Base-by-base conservation (phyloP, 2,797 vertebrate genomes). In the Chelon labrosus region DNA sequence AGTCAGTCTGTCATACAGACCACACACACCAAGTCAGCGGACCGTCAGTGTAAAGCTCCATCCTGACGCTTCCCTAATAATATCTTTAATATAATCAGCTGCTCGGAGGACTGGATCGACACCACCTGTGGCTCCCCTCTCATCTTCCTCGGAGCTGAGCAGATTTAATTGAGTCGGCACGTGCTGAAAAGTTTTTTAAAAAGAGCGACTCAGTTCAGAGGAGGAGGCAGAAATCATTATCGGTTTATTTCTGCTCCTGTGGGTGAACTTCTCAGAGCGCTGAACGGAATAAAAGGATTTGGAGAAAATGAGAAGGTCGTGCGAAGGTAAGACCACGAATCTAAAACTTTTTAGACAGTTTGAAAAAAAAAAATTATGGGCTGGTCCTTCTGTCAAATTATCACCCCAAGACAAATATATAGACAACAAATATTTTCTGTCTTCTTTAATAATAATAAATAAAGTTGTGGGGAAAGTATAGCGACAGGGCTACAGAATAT, bases 1-100 rank as follows among this genome's bases (percentile, higher is more conserved):
- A 83, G 63, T 91, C 89, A 86, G 81, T 85, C 88, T 91, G 89
- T 92, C 93, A 92, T 77, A 85, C 77, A 80, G 91, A 92, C 88
- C 92, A 90, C 90, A 92, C 87, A 68, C 85, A 75, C 84, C 89
- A 89, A 87, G 75, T 58, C 78, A 66, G 81, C 78, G 84, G 77
- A 84, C 47, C 87, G 73, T 85, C 88, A 86, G 78, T 68, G 85
- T 66, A 27, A 7, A 75, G 52, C 65, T 61, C 69, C 79, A 78
- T 73, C 83, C 75, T 46, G 54, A n/a, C 61, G 14, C 41, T 16
- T 47, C 46, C 17, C 46, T 4, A 10, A 10, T 39, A 39, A 39
- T 17, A 19, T 35, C 22, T 56, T 38, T 19, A 1, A 51, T 8
- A 38, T 25, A 35, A 54, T 31, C 27, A n/a, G 1, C 0, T 7